Evolutionary conservation across 2,113 vertebrate species (phyloP), one percentile per base, ranked within the genome.

Genomic region (Lipophrys pholis): DNA sequence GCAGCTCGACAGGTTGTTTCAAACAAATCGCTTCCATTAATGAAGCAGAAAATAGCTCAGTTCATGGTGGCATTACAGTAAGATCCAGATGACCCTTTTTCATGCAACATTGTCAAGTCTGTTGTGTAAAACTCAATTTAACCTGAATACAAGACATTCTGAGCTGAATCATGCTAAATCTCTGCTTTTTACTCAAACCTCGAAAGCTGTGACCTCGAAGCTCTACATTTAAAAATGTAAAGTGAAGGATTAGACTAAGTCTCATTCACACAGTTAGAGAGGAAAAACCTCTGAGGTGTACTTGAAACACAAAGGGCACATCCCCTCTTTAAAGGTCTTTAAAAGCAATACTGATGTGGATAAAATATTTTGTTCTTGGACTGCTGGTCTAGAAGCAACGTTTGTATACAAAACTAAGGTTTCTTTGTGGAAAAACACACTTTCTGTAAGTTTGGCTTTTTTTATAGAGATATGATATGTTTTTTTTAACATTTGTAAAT

Each of bases 1-100:
- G 55, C 35, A 76, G 70, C 30, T 72, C 2, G 1, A 45, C 58
- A 63, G 9, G 7, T 76, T 84, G 30, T 59, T 67, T 75, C 46
- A 45, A 51, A 36, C 16, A 76, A 67, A 42, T 53, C 6, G 1
- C 14, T 1, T 55, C 41, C 9, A 67, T 41, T 54, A 7, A 50
- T 72, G 8, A 57, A 68, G 15, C 16, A 30, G 7, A 48, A 48
- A 48, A 45, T 30, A 63, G 65, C 55, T 69, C 11, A 15, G 58
- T 69, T 69, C n/a, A 30, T 1, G n/a, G 48, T 48, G 54, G 41
- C 50, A 63, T 55, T 64, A 35, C 14, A 42, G 6, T 38, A 36
- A 60, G 8, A 11, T 71, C 11, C 17, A 67, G 50, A 61, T 62
- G 15, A 36, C 54, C 52, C 46, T 38, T 58, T 58, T 17, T 35